Base-by-base conservation (phyloP, 2,113 vertebrate species). In the Sphaerodactylus townsendi region DNA sequence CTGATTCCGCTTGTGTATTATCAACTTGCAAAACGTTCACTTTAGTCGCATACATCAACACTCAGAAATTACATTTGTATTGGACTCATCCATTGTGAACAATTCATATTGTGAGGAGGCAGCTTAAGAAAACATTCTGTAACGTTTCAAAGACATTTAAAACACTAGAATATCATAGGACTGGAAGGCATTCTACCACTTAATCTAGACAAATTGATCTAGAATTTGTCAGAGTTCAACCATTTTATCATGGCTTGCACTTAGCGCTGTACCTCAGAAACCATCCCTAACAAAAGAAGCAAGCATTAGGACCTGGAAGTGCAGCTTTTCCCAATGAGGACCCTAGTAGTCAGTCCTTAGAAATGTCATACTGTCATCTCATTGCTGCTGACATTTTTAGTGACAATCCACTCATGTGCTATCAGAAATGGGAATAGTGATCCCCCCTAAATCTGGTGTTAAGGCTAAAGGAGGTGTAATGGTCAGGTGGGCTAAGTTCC, bases 41-140 rank as follows among this genome's bases (percentile, higher is more conserved):
- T 88, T 78, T 8, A 30, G 0, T 0, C 68, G 14, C 50, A n/a
- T 71, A 14, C 35, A 62, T 9, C 3, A 15, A 33, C 21, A 28
- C 14, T 83, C 17, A 39, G 50, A 33, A 76, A 11, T 48, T 19
- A 76, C n/a, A 76, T 53, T 66, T 68, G 71, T 48, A 25, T 79
- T 65, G 53, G 33, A n/a, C 46, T 15, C 23, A 37, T 25, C 44
- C 5, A 53, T 56, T 77, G 23, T 56, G 33, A 69, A 10, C 7
- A 76, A 30, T 21, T 56, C 35, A 69, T 56, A 44, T 10, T 56
- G 48, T 66, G 28, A 68, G 25, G 66, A 69, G 2, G n/a, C n/a
- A 35, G 3, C 35, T 76, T 41, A 37, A 59, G 76, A 84, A 75
- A 50, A 50, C 72, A 48, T 48, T 30, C 28, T 48, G 23, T 68